Evolutionary conservation across 2,888 invertebrate species (phyloP).

Genomic region (Acleris sparsana): DNA sequence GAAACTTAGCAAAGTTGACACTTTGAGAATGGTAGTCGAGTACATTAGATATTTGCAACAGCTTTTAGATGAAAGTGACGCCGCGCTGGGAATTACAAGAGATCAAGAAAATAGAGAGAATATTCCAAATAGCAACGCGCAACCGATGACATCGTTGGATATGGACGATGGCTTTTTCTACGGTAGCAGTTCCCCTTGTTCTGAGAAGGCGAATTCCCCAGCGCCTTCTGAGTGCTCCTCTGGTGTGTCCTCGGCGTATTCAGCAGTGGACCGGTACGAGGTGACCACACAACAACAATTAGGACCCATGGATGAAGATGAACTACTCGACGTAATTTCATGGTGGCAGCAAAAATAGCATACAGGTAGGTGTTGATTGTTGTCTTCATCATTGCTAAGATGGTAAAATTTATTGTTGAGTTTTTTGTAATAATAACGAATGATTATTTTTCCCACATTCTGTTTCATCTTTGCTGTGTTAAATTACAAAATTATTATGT

Average conservation of each 20-base stretch:
- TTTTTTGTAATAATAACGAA: too few relatives aligned
- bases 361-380: slow-evolving; percentile 56
- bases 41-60: slow-evolving; percentile 94
- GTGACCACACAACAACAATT: slow-evolving; percentile 78
- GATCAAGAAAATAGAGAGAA: slow-evolving; percentile 77
- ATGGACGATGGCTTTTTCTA: slow-evolving; percentile 81
- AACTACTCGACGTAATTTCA: slow-evolving; percentile 92
- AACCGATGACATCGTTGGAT: slow-evolving; percentile 74
- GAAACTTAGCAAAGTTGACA: slow-evolving; percentile 95
- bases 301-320: slow-evolving; percentile 93
- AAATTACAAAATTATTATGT: neutral
- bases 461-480: too few relatives aligned
- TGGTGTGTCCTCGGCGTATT: slow-evolving; percentile 80
- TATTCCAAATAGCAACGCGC: slow-evolving; percentile 66
- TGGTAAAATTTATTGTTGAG: too few relatives aligned
- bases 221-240: slow-evolving; percentile 88
- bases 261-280: slow-evolving; percentile 73
- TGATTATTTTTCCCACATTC: too few relatives aligned
- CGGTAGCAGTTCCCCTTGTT: slow-evolving; percentile 84
- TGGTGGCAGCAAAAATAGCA: slow-evolving; percentile 91
- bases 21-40: slow-evolving; percentile 94
- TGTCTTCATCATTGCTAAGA: neutral
- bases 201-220: slow-evolving; percentile 88
- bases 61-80: slow-evolving; percentile 89
- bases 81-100: slow-evolving; percentile 77